Base-by-base conservation (phyloP, 2,888 invertebrate species). In the Alcis repandata region DNA sequence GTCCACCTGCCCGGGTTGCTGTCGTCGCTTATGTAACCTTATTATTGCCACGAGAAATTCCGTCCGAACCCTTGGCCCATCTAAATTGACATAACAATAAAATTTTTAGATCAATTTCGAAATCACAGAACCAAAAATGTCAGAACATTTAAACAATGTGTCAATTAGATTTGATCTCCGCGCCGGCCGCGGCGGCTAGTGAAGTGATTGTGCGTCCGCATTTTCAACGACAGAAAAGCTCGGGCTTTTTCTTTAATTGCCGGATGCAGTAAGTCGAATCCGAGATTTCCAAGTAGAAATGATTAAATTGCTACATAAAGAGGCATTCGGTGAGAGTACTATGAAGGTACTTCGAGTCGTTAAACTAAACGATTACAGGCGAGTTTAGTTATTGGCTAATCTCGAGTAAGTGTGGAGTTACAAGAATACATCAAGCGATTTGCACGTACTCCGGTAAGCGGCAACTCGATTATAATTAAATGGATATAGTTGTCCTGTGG, bases 181-280 rank as follows among this genome's bases (percentile, higher is more conserved):
- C 45, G 10, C 19, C n/a, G 33, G 38, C 51, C 22, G 22, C 33
- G 41, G 19, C 41, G 22, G 27, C n/a, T 54, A 11, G 40, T 33
- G 41, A 27, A 22, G 17, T 49, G 15, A 59, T 59, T 62, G 64
- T 51, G 52, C 56, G 59, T 71, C 70, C 64, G 59, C 68, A 71
- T 61, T 67, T 73, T 73, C 70, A 73, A 76, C 69, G 75, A 46
- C 53, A 53, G 75, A 76, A 82, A 83, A 82, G 74, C 78, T 72
- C 64, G 70, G 75, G 76, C 69, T 83, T 83, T 83, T 81, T 79
- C 81, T 82, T 79, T 83, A 78, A 81, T 75, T 78, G 77, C 79
- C 81, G 80, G 82, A 82, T 82, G 77, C 77, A 73, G 72, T 73
- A 76, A 74, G 75, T 76, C 70, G 68, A 77, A 73, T 71, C 75